These are phyloP conservation scores for Drosophila putrida DNA, from an alignment of 2,888 invertebrate genomes.

Conservation along the genomic window DNA sequence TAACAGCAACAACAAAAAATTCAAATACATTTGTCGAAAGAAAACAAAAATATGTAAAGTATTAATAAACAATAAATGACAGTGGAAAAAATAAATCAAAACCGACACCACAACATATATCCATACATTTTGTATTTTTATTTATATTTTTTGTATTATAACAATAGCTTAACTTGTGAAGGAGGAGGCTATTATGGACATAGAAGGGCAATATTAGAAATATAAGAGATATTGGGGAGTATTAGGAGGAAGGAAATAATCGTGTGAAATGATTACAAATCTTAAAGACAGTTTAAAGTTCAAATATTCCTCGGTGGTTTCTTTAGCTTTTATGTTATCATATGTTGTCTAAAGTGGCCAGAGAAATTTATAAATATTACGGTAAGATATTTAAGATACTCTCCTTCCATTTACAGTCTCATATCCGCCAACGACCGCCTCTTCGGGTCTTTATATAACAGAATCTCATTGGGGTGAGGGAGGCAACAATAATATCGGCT, in stretches of 20 bases:
- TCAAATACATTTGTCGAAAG: constrained; percentile 14
- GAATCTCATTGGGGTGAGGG: constrained; percentile 81
- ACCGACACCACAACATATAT: neutral
- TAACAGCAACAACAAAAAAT: constrained; percentile 31
- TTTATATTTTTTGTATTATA: neutral
- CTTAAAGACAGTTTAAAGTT: too few species aligned
- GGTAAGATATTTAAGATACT: too few species aligned
- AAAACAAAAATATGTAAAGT: constrained; percentile 47
- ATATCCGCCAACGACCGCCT: constrained; percentile 83
- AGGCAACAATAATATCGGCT: constrained; percentile 59
- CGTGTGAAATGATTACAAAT: too few species aligned
- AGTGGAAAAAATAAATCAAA: neutral
- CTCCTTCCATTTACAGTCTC: constrained; percentile 72
- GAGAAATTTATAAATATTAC: too few species aligned
- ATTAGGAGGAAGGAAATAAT: neutral
- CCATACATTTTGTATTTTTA: too few species aligned
- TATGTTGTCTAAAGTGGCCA: too few species aligned
- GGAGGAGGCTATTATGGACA: neutral
- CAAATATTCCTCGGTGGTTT: too few species aligned
- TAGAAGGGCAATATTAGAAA: neutral
- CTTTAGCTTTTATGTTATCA: too few species aligned
- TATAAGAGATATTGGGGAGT: too few species aligned
- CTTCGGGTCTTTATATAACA: constrained; percentile 77
- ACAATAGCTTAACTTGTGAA: neutral
- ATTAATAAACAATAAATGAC: constrained; percentile 41